Conservation (phyloP, 1,140 invertebrate genomes). For the Zaprionus nigranus region DNA sequence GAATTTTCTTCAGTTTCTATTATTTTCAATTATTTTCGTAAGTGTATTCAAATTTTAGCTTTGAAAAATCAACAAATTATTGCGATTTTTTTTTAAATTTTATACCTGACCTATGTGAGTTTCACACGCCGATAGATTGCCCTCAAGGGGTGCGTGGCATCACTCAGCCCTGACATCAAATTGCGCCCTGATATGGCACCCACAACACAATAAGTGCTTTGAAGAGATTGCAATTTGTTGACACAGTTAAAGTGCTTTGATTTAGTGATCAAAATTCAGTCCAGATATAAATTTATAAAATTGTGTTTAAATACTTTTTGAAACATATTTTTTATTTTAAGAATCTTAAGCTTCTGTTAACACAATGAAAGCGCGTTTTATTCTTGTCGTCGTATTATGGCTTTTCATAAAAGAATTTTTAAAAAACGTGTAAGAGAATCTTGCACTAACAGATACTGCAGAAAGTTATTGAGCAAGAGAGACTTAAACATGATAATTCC, state of each 20-base stretch:
- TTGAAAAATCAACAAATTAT: not conserved
- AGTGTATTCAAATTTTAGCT: slow-evolving; percentile 10
- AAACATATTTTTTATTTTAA: too few species aligned
- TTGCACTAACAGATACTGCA: slow-evolving; percentile 88
- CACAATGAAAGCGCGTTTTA: too few species aligned
- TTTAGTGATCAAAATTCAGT: slow-evolving; percentile 56
- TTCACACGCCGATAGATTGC: slow-evolving; percentile 65
- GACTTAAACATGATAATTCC: slow-evolving; percentile 86
- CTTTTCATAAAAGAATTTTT: too few species aligned
- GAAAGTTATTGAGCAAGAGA: slow-evolving; percentile 77
- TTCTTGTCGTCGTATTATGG: too few species aligned
- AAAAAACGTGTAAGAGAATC: slow-evolving; percentile 86
- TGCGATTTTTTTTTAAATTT: slow-evolving; percentile 7
- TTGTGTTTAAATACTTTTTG: too few species aligned
- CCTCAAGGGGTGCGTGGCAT: slow-evolving; percentile 41
- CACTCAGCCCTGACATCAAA: slow-evolving; percentile 73
- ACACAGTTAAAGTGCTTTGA: slow-evolving; percentile 34
- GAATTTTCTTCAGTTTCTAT: too few species aligned
- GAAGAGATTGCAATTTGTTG: slow-evolving; percentile 34
- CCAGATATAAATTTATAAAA: not conserved
- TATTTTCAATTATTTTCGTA: not conserved
- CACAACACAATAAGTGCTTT: slow-evolving; percentile 25
- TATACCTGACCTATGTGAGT: slow-evolving; percentile 73
- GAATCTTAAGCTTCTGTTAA: too few species aligned
- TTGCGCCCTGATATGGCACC: slow-evolving; percentile 40